Evolutionary conservation across 1,140 invertebrate genomes (phyloP).

Genomic region (Daktulosphaira vitifoliae): DNA sequence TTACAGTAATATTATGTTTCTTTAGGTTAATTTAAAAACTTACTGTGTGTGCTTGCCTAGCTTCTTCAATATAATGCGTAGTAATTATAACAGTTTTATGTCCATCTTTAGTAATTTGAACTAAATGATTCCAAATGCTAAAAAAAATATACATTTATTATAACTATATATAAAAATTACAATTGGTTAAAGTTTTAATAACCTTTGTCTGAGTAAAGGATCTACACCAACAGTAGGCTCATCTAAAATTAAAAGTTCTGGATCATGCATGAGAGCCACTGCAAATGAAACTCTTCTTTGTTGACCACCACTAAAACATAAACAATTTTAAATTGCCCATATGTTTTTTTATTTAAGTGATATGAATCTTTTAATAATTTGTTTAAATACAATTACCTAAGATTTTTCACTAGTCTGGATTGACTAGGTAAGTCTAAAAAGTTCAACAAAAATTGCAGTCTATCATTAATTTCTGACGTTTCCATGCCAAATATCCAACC

Average conservation of each 20-base stretch:
- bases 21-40: slow-evolving; percentile 43
- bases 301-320: slow-evolving; percentile 63
- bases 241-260: slow-evolving; percentile 83
- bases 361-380: neutral
- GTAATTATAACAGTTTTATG: slow-evolving; percentile 91
- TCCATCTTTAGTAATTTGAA: slow-evolving; percentile 76
- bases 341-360: neutral
- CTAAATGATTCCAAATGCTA: slow-evolving; percentile 90
- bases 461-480: slow-evolving; percentile 59
- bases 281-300: slow-evolving; percentile 80
- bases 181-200: no score
- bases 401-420: slow-evolving; percentile 63
- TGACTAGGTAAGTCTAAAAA: slow-evolving; percentile 52
- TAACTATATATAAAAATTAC: neutral
- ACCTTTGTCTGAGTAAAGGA: slow-evolving; percentile 81
- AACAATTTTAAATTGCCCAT: neutral
- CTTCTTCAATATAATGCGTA: slow-evolving; percentile 96
- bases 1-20: neutral
- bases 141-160: slow-evolving; percentile 16
- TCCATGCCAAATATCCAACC: slow-evolving; percentile 78
- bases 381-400: slow-evolving; percentile 50
- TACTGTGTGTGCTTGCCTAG: slow-evolving; percentile 74
- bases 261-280: slow-evolving; percentile 75
- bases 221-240: slow-evolving; percentile 94
- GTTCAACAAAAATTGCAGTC: slow-evolving; percentile 71